Evolutionary conservation across 2,113 vertebrate species (phyloP).

Genomic region (Salvator merianae): DNA sequence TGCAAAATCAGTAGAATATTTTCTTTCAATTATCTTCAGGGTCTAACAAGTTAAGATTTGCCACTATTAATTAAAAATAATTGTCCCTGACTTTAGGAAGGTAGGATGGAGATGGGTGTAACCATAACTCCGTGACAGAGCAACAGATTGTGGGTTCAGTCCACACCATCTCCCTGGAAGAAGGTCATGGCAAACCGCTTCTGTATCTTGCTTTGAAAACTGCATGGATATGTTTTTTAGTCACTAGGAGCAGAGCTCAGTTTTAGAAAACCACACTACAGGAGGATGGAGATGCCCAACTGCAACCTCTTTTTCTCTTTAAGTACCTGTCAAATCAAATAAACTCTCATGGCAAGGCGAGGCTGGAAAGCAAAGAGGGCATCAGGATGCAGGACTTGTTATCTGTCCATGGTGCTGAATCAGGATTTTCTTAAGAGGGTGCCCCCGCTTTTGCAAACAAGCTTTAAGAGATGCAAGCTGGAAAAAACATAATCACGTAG

Average conservation of each 20-base stretch:
- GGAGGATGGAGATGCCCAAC: not conserved
- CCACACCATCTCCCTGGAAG: too few relatives aligned
- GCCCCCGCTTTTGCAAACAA: not conserved
- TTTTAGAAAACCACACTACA: not conserved
- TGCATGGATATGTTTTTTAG: too few relatives aligned
- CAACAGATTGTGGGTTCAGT: too few relatives aligned
- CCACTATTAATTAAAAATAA: not conserved
- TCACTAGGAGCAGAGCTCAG: too few relatives aligned
- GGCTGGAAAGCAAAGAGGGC: not conserved
- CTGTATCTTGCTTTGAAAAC: too few relatives aligned
- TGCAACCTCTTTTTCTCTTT: too few relatives aligned
- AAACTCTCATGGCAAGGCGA: not conserved
- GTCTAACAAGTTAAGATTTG: not conserved
- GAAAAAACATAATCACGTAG: not conserved
- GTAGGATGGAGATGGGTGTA: not conserved
- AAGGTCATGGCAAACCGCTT: too few relatives aligned
- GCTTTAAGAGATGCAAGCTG: not conserved
- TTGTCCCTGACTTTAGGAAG: not conserved
- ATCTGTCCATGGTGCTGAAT: constrained; percentile 29
- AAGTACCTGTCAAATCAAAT: not conserved
- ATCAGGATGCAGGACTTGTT: not conserved
- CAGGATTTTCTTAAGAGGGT: too few relatives aligned
- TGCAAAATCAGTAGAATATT: not conserved
- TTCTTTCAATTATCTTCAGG: not conserved
- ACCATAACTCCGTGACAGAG: too few relatives aligned